Conservation (phyloP, 2,797 vertebrate genomes). For the Distichodus sexfasciatus region DNA sequence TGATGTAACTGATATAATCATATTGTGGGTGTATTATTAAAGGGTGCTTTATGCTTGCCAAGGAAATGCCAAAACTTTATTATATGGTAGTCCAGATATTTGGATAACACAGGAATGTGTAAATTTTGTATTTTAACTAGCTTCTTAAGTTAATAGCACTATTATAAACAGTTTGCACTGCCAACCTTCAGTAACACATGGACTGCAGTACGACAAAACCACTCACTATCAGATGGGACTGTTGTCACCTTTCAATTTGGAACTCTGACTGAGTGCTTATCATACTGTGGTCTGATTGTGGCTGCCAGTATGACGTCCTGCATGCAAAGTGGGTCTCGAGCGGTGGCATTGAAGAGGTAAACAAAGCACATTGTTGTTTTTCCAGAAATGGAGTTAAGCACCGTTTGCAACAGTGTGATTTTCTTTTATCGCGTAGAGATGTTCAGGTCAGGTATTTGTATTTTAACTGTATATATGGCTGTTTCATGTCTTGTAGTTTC, state of each 20-base stretch:
- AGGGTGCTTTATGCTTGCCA: conserved; percentile 68
- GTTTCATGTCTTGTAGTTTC: conserved; percentile 37
- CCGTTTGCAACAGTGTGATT: conserved; percentile 11
- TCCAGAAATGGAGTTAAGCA: conserved; percentile 16
- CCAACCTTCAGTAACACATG: conserved; percentile 2
- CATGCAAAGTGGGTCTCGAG: not conserved
- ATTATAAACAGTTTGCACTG: conserved; percentile 31
- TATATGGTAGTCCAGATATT: conserved; percentile 25
- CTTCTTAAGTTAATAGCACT: not conserved
- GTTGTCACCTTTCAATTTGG: not conserved
- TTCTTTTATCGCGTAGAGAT: conserved; percentile 14
- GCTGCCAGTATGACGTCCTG: not conserved
- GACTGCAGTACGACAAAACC: not conserved
- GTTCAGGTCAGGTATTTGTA: conserved; percentile 24
- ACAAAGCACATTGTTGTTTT: conserved; percentile 30
- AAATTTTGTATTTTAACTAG: conserved; percentile 1
- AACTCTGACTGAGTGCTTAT: not conserved
- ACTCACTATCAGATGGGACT: not conserved
- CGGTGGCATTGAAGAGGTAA: not conserved
- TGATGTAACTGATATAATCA: not conserved
- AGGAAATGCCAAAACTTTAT: conserved; percentile 67
- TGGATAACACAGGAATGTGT: not conserved
- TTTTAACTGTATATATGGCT: conserved; percentile 23
- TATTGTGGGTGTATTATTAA: conserved; percentile 53
- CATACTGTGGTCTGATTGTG: not conserved